phyloP scores from a whole-genome alignment of 2,888 invertebrate genomes.

The Epicampocera succincta region DNA sequence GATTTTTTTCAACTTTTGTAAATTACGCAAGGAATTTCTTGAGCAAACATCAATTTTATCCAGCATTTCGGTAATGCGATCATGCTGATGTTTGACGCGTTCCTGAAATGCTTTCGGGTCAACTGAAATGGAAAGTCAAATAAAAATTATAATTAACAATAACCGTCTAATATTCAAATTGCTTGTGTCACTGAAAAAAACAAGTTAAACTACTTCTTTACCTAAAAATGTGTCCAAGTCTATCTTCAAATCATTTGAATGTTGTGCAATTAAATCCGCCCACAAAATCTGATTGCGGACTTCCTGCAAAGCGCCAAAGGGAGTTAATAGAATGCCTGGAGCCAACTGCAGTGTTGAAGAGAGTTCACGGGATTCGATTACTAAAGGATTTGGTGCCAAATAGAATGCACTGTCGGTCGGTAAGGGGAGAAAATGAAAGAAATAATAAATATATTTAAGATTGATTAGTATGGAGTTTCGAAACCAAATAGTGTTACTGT shows the following conservation, averaged over 20 bases:
- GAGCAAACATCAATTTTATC: constrained; percentile 77
- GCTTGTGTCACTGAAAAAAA: constrained; percentile 29
- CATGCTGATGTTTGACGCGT: constrained; percentile 75
- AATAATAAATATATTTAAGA: constrained; percentile 1
- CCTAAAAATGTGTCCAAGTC: constrained; percentile 78
- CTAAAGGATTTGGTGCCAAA: constrained; percentile 79
- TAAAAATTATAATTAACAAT: constrained; percentile 26
- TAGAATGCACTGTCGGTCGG: constrained; percentile 74
- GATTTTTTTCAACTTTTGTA: constrained; percentile 75
- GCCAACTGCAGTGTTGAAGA: constrained; percentile 78
- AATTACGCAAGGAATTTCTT: constrained; percentile 74
- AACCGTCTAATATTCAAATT: constrained; percentile 48
- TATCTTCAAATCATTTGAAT: constrained; percentile 77
- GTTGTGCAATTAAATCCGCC: constrained; percentile 78
- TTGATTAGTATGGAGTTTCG: constrained; percentile 18
- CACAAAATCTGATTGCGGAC: constrained; percentile 78
- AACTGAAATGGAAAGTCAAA: constrained; percentile 73
- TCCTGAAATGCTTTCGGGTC: constrained; percentile 75
- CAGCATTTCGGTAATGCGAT: constrained; percentile 77
- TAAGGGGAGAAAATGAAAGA: constrained; percentile 23
- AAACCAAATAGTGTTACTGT: constrained; percentile 35
- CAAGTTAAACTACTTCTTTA: constrained; percentile 69
- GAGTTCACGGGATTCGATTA: constrained; percentile 77
- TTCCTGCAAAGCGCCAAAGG: constrained; percentile 79
- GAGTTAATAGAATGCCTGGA: constrained; percentile 79